These are phyloP conservation scores for Hyles lineata DNA, from an alignment of 2,888 invertebrate genomes.

Conservation along the genomic window DNA sequence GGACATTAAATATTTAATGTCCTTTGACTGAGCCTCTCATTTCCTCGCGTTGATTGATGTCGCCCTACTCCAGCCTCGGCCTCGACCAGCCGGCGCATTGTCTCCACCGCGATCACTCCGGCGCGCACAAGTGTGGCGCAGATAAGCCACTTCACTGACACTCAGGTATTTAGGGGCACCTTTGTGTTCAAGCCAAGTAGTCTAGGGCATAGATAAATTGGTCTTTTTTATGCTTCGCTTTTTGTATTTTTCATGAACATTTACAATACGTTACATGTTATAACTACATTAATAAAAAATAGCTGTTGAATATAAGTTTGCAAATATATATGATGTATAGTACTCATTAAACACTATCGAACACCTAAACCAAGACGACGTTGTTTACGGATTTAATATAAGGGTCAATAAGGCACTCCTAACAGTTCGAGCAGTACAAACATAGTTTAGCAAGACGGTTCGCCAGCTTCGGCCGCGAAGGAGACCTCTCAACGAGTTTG, in stretches of 20 bases:
- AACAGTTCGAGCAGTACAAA: neutral
- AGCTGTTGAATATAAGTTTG: too few relatives aligned
- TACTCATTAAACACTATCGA: too few relatives aligned
- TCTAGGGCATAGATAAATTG: neutral
- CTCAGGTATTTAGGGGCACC: neutral
- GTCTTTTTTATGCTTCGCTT: neutral
- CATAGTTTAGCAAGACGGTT: neutral
- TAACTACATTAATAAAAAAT: too few relatives aligned
- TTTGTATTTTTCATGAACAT: too few relatives aligned
- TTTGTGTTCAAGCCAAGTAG: neutral
- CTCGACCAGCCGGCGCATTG: neutral
- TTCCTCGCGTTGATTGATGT: neutral
- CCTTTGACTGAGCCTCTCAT: neutral
- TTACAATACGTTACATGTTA: too few relatives aligned
- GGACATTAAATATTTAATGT: slow-evolving; percentile 11
- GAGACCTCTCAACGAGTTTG: neutral
- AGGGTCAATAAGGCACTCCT: neutral
- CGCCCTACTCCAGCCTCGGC: neutral
- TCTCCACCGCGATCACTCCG: slow-evolving; percentile 8
- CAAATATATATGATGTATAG: too few relatives aligned
- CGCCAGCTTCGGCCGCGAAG: neutral
- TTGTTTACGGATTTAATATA: too few relatives aligned
- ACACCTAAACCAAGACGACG: too few relatives aligned
- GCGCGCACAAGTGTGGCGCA: neutral
- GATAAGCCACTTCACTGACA: neutral